Evolutionary conservation across 2,113 vertebrate species (phyloP), one percentile per base, ranked within the genome.

Genomic region (Rhineura floridana): DNA sequence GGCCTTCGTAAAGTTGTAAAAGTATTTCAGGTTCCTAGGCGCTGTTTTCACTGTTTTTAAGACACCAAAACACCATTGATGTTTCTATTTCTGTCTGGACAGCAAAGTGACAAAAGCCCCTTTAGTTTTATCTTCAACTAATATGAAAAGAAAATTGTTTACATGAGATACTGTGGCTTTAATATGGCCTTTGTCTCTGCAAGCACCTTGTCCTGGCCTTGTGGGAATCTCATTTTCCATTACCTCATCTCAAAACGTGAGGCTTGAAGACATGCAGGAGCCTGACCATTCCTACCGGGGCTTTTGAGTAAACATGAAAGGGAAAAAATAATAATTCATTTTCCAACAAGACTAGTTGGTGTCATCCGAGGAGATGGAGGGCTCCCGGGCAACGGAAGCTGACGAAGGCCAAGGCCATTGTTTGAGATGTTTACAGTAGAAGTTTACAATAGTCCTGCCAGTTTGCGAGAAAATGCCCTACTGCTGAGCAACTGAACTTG

Each of bases 1-100:
- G 63, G n/a, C 28, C 42, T 81, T 19, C 39, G 19, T 52, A 81
- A 52, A 72, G 36, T 48, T 86, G 75, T 87, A 81, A 87, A 81
- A 44, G 59, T 70, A 70, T 3, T 55, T 69, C 73, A 65, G 23
- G 36, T 81, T 59, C 30, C 19, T 72, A 28, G 8, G 70, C 46
- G 46, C 13, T 30, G 3, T 15, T 36, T 83, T 83, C 46, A 50
- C 4, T 42, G 28, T 23, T 39, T n/a, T 84, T 72, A 86, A 59
- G 75, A 52, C 9, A 62, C 30, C 28, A 76, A 65, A 23, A 3
- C 33, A 55, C 72, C 48, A 59, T n/a, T 59, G 39, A n/a, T n/a
- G 4, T 50, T 50, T 44, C 28, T 39, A 28, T 70, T 33, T 39
- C 39, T 39, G 52, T 73, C 21, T 25, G 52, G 25, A 70, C 2